phyloP scores from a whole-genome alignment of 2,797 vertebrate species.

The Cynopterus sphinx region DNA sequence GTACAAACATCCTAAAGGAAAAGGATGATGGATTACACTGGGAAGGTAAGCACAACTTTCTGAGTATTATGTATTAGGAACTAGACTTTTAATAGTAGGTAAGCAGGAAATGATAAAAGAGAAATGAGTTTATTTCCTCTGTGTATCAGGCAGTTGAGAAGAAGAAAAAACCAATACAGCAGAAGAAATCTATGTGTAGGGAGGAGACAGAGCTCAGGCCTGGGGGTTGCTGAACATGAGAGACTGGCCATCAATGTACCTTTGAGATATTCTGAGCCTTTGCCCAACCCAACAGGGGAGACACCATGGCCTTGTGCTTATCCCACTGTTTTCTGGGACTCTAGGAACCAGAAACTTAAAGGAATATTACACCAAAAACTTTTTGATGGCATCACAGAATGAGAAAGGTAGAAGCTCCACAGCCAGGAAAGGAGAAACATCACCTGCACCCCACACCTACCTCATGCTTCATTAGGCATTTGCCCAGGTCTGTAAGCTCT shows the following conservation, averaged over 20 bases:
- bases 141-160: background rate
- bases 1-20: conserved; percentile 91
- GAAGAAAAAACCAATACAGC: background rate
- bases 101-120: background rate
- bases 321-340: background rate
- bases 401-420: background rate
- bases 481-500: conserved; percentile 96
- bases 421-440: background rate
- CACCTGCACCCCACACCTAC: conserved; percentile 78
- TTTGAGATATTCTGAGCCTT: background rate
- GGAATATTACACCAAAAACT: background rate
- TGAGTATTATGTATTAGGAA: background rate
- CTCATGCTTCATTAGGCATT: conserved; percentile 94
- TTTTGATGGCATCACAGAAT: background rate
- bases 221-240: background rate
- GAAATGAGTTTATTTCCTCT: background rate
- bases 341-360: background rate
- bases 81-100: background rate
- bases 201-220: background rate
- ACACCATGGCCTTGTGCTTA: background rate
- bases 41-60: background rate
- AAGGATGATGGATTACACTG: background rate
- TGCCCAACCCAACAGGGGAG: background rate
- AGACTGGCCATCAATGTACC: background rate
- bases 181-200: background rate